Percentiles rank a stretch among this genome's conserved stretches.
phyloP scores from a whole-genome alignment of 2,113 vertebrate genomes.

The Neogobius melanostomus region DNA sequence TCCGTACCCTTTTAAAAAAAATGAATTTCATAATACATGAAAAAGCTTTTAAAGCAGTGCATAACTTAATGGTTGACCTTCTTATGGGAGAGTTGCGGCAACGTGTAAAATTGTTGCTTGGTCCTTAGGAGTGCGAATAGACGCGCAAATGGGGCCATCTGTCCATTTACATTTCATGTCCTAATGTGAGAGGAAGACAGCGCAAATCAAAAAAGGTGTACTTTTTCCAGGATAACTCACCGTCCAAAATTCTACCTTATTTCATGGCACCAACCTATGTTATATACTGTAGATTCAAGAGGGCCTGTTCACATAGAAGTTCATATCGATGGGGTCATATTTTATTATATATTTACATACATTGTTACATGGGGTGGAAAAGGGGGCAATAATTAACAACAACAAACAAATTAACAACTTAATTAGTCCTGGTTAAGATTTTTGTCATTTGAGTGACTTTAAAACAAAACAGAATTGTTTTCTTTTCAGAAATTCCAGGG shows the following conservation, averaged over 20 bases:
- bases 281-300: background rate
- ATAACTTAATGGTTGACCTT: slow-evolving; percentile 69
- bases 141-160: slow-evolving; percentile 68
- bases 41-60: slow-evolving; percentile 69
- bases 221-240: background rate
- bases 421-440: too few species aligned
- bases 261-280: background rate
- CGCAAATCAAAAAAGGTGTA: slow-evolving; percentile 50
- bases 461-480: too few species aligned
- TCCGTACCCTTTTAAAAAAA: slow-evolving; percentile 41
- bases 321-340: too few species aligned
- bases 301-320: too few species aligned
- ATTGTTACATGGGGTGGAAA: too few species aligned
- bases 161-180: slow-evolving; percentile 64
- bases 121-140: slow-evolving; percentile 57
- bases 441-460: too few species aligned
- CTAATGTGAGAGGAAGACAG: slow-evolving; percentile 51
- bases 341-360: too few species aligned
- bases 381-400: too few species aligned
- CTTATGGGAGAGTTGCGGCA: slow-evolving; percentile 65
- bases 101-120: slow-evolving; percentile 72
- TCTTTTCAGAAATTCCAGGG: too few species aligned
- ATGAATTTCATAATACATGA: slow-evolving; percentile 68
- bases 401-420: too few species aligned
- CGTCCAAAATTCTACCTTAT: background rate